Evolutionary conservation across 1,140 invertebrate species (phyloP), one percentile per base, ranked within the genome.

Genomic region (Trichonephila clavipes): DNA sequence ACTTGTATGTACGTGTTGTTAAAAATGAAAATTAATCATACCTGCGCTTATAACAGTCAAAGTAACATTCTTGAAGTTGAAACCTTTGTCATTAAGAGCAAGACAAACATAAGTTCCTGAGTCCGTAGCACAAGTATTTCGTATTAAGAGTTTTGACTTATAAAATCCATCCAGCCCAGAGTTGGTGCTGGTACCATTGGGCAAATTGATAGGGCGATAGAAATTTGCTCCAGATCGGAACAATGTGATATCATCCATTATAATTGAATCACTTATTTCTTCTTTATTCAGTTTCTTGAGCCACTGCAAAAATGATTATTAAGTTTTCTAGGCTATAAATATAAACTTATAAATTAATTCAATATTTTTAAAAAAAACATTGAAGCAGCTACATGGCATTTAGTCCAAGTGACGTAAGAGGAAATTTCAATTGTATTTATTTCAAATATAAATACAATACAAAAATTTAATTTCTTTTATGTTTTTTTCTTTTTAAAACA

Each of bases 31-130:
- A 0, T 51, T 7, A 69, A 14, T 6, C 10, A 24, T 58, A 72
- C 28, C 34, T 69, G 58, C 58, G n/a, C 51, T 72, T 72, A 19
- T 72, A 24, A 72, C 44, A 18, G 34, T 69, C 24, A 94, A 61
- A 24, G 87, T 69, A 4, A 62, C 77, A 59, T 94, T 94, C 34
- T 83, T 94, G 51, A 90, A 88, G 34, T 40, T 89, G 64, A 66
- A 94, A 1, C 93, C 93, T n/a, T 95, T 95, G 62, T 95, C 95
- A 94, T 96, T 96, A 58, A 95, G 94, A 10, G 96, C 96, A 87
- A 96, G 96, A 94, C 98, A 98, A 4, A 97, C 96, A 95, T 98
- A 98, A 0, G 96, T 96, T 0, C 97, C 98, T 90, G 97, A 96
- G 95, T 98, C 97, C 40, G 96, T 95, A 19, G 96, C 95, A 2